Percentiles rank a stretch among this genome's conserved stretches.
These are phyloP conservation scores for Myopa testacea DNA, from an alignment of 2,888 invertebrate species.

Conservation along the genomic window DNA sequence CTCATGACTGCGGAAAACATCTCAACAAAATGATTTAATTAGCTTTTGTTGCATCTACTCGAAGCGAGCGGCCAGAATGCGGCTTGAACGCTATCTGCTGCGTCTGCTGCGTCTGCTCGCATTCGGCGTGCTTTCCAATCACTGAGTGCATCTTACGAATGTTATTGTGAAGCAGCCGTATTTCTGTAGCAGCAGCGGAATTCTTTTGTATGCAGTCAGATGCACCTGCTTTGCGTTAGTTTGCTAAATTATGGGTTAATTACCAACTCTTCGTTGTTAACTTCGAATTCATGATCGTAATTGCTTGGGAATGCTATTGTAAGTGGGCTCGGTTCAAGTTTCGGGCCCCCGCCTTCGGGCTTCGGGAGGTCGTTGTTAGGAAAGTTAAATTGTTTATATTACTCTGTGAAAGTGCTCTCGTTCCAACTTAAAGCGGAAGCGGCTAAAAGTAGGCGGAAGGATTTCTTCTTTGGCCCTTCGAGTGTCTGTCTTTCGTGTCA, in stretches of 20 bases:
- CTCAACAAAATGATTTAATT: slow-evolving; percentile 46
- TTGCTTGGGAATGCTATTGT: slow-evolving; percentile 19
- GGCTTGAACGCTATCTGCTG: not conserved
- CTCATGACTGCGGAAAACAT: slow-evolving; percentile 45
- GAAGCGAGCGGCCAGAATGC: not conserved
- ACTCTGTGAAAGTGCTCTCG: not conserved
- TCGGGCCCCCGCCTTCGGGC: not conserved
- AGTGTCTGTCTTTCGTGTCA: not conserved
- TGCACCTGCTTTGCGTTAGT: not conserved
- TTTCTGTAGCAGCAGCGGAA: not conserved
- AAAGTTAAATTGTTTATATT: not conserved
- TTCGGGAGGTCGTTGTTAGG: not conserved
- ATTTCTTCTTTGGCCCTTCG: not conserved
- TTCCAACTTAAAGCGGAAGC: not conserved
- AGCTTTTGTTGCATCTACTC: slow-evolving; percentile 30
- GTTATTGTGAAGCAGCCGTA: not conserved
- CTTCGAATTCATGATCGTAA: slow-evolving; percentile 35
- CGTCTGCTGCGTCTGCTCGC: not conserved
- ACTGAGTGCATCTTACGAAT: slow-evolving; percentile 12
- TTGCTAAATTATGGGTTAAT: slow-evolving; percentile 15
- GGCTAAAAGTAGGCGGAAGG: not conserved
- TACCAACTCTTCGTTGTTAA: slow-evolving; percentile 17
- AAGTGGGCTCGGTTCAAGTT: not conserved
- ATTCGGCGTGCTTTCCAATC: not conserved
- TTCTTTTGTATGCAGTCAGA: not conserved